Percentiles rank a stretch among this genome's conserved stretches.
Evolutionary conservation across 2,888 invertebrate genomes (phyloP).

Genomic region (Plutella xylostella): DNA sequence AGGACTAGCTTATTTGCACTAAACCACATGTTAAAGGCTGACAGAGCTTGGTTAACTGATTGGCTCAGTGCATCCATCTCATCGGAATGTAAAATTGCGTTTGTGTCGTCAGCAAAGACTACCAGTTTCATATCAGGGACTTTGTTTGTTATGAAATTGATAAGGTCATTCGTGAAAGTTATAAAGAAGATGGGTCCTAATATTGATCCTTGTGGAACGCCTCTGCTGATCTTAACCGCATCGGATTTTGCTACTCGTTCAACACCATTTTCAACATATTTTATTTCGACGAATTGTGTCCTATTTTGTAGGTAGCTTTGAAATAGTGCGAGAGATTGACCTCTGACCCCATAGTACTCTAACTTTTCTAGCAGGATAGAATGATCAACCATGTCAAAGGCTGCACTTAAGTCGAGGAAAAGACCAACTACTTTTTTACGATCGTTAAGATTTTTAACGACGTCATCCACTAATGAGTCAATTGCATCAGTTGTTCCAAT

Average conservation of each 20-base stretch:
- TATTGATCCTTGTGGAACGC: not conserved
- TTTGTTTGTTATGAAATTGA: not conserved
- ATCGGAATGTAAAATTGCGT: not conserved
- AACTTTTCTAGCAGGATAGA: not conserved
- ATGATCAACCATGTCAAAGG: not conserved
- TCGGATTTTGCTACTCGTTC: not conserved
- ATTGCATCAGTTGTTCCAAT: not conserved
- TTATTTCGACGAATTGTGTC: not conserved
- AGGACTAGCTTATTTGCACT: not conserved
- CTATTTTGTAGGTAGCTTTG: no score
- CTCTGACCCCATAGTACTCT: not conserved
- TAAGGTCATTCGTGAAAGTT: not conserved
- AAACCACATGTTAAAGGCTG: not conserved
- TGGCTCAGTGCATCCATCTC: no score
- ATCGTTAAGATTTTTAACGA: not conserved
- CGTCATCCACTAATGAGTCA: not conserved
- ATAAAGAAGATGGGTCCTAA: not conserved
- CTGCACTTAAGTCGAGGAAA: not conserved
- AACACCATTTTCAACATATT: not conserved
- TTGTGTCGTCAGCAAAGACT: conserved; percentile 1
- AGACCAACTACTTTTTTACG: not conserved
- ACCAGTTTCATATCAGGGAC: not conserved
- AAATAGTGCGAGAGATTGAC: not conserved
- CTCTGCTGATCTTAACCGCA: not conserved
- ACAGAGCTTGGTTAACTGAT: no score